Evolutionary conservation across 2,888 invertebrate species (phyloP).

Genomic region (Tubulanus polymorphus): DNA sequence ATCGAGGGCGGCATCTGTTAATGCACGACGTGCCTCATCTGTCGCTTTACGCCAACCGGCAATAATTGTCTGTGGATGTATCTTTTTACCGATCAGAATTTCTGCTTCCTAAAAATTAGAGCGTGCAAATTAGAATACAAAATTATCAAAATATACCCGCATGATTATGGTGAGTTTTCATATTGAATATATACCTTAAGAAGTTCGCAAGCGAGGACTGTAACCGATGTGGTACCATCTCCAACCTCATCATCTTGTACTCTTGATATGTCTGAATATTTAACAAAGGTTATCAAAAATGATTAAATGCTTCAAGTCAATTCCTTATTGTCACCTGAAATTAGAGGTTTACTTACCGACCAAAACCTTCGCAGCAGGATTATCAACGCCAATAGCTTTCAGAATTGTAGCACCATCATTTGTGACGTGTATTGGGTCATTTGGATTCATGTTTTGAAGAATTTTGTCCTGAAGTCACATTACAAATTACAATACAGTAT

Average conservation of each 20-base stretch:
- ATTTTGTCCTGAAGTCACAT: constrained; percentile 57
- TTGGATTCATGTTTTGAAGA: constrained; percentile 49
- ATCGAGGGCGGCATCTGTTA: constrained; percentile 74
- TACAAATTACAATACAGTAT: too few relatives aligned
- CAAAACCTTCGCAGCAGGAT: constrained; percentile 97
- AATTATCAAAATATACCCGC: constrained; percentile 11
- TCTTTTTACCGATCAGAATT: constrained; percentile 83
- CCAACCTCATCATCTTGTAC: constrained; percentile 99
- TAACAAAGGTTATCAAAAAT: constrained; percentile 1
- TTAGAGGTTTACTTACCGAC: constrained; percentile 62
- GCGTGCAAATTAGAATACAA: constrained; percentile 6
- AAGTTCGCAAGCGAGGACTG: constrained; percentile 90
- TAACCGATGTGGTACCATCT: constrained; percentile 99
- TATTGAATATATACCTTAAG: constrained; percentile 61
- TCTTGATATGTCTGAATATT: constrained; percentile 87
- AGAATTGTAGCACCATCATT: constrained; percentile 99
- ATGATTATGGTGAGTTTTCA: too few relatives aligned
- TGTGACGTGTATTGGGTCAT: constrained; percentile 78
- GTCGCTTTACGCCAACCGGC: constrained; percentile 90
- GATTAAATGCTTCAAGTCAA: constrained; percentile 4
- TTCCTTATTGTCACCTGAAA: neutral
- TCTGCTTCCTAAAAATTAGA: constrained; percentile 73
- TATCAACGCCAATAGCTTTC: constrained; percentile 93
- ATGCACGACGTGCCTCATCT: constrained; percentile 76
- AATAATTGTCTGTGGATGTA: constrained; percentile 97